Evolutionary conservation across 2,113 vertebrate genomes (phyloP).

Genomic region (Hypanus sabinus): DNA sequence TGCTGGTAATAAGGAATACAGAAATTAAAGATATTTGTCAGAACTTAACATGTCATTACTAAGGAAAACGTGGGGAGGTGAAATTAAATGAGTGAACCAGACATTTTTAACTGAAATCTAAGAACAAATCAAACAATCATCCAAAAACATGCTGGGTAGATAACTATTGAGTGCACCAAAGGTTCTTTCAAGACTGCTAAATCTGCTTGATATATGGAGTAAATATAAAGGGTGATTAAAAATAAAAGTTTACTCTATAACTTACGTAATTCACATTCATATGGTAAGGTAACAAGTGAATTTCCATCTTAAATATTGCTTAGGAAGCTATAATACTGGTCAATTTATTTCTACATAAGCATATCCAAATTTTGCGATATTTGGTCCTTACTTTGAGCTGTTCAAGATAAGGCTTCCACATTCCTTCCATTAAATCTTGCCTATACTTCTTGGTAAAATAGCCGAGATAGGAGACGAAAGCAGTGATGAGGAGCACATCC

Average conservation of each 20-base stretch:
- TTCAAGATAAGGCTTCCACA: conserved; percentile 76
- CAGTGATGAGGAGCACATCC: conserved; percentile 75
- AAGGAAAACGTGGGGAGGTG: not conserved
- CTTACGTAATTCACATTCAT: not conserved
- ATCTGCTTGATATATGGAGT: not conserved
- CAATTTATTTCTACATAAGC: not conserved
- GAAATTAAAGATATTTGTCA: not conserved
- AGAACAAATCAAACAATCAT: not conserved
- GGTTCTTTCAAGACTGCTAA: not conserved
- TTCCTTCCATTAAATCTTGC: conserved; percentile 71
- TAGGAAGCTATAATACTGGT: not conserved
- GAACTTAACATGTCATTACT: not conserved
- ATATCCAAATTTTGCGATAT: not conserved
- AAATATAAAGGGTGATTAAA: not conserved
- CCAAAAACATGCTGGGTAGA: not conserved
- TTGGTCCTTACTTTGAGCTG: conserved; percentile 64
- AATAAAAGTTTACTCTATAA: not conserved
- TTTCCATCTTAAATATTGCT: not conserved
- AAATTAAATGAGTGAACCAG: not conserved
- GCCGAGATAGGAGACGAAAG: conserved; percentile 89
- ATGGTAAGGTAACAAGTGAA: not conserved
- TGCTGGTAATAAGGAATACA: not conserved
- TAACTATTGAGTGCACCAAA: not conserved
- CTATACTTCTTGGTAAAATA: conserved; percentile 85
- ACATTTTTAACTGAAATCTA: not conserved